Base-by-base conservation (phyloP, 2,113 vertebrate genomes). In the Barnardius zonarius region DNA sequence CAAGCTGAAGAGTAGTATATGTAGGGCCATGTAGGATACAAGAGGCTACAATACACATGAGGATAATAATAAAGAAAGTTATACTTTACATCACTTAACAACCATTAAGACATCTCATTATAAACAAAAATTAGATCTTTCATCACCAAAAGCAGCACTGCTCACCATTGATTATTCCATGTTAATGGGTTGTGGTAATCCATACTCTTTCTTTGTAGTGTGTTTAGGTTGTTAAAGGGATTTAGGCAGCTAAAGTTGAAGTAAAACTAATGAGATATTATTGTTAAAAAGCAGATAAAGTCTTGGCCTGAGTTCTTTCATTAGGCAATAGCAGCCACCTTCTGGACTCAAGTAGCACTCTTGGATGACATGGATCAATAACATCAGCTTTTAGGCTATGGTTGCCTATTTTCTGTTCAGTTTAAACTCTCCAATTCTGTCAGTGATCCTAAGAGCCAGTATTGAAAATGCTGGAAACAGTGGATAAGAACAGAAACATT, bases 401-500 rank as follows among this genome's bases (percentile, higher is more conserved):
- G 5, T 22, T 43, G 37, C 39, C 55, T 52, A 37, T 85, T 78
- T 72, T 46, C 52, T 54, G 14, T 52, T 39, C 30, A 52, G 31
- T 33, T 68, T 68, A 44, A 78, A 3, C 33, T 61, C 51, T 55
- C 33, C 30, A 6, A 13, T 33, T 48, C 51, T 41, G 39, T 31
- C 48, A 43, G 1, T 1, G 17, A 4, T 72, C 6, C 0, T 37
- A 68, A 61, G 27, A 82, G 11, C 27, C 20, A 28, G 9, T 27
- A 52, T 78, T 62, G 39, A 66, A 55, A 55, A 18, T 5, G 24
- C 1, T n/a, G 57, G 1, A 13, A 39, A 39, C 20, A 0, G 0
- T 44, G 52, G 59, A 12, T 48, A 54, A 57, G 46, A 63, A 14
- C 54, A 57, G 52, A 33, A 37, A 13, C 18, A 3, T 48, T 64